Conservation (phyloP, 2,797 vertebrate genomes). For the Hyperoplus immaculatus region DNA sequence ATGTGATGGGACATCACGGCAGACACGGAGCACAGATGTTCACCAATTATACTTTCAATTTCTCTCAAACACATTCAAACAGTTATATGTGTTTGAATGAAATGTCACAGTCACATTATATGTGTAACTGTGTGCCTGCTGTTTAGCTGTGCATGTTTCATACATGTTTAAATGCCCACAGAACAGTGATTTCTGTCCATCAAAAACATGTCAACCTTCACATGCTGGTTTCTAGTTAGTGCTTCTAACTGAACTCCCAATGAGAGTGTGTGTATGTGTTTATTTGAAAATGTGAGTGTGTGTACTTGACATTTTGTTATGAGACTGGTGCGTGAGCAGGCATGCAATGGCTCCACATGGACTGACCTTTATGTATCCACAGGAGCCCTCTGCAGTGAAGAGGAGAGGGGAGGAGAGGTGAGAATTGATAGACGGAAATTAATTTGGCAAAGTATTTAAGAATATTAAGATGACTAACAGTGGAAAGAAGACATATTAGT, state of each 20-base stretch:
- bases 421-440: constrained; percentile 4
- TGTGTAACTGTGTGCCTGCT: background rate
- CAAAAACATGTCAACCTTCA: constrained; percentile 26
- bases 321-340: constrained; percentile 15
- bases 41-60: constrained; percentile 15
- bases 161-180: background rate
- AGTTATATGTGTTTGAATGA: constrained; percentile 5
- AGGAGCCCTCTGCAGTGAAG: constrained; percentile 39
- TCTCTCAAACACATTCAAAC: background rate
- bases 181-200: constrained; percentile 13
- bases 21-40: constrained; percentile 35
- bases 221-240: constrained; percentile 44
- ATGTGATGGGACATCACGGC: constrained; percentile 1
- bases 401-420: background rate
- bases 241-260: constrained; percentile 1
- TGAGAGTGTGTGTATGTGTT: background rate
- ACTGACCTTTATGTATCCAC: constrained; percentile 71
- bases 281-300: background rate
- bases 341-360: constrained; percentile 54
- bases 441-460: constrained; percentile 21
- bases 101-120: constrained; percentile 29
- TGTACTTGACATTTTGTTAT: background rate
- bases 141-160: background rate
- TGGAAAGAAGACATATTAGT: constrained; percentile 1
- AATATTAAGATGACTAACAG: constrained; percentile 1